Conservation (phyloP, 92 coral and sea anemone genomes). For the Anthopleura xanthogrammica region DNA sequence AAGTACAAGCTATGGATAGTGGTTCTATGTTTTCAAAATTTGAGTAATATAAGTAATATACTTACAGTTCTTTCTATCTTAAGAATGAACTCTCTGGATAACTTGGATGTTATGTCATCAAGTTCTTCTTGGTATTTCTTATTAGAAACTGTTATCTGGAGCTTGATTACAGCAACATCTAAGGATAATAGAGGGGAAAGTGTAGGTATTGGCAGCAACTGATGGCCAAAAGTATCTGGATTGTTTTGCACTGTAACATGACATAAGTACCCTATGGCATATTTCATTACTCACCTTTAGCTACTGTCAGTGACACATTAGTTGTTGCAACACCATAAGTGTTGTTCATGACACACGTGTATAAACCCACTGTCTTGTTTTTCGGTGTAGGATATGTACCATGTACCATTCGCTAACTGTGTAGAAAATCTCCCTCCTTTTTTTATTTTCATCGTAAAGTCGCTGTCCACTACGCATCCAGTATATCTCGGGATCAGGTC, state of each 20-base stretch:
- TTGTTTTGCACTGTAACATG: too few species aligned
- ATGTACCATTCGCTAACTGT: conserved; percentile 23
- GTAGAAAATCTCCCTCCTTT: background rate
- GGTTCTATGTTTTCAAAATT: too few species aligned
- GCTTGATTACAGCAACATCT: background rate
- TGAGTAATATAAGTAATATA: background rate
- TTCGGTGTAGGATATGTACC: conserved; percentile 12
- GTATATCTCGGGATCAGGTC: background rate
- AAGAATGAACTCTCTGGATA: background rate
- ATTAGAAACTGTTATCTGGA: background rate
- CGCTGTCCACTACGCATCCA: too few species aligned
- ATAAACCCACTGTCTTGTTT: conserved; percentile 8
- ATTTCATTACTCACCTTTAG: conserved; percentile 12
- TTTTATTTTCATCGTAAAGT: too few species aligned
- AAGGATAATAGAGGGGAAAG: background rate
- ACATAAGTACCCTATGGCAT: too few species aligned
- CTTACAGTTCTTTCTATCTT: background rate
- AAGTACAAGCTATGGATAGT: too few species aligned
- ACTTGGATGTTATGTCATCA: background rate
- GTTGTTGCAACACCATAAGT: conserved; percentile 1
- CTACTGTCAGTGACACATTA: background rate
- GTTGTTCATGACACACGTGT: conserved; percentile 23
- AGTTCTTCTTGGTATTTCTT: background rate
- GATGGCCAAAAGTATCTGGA: too few species aligned
- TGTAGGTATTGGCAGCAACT: too few species aligned